Percentiles rank a stretch among this genome's conserved stretches.
These are phyloP conservation scores for Drosophila picticornis DNA, from an alignment of 2,888 invertebrate genomes.

Conservation along the genomic window DNA sequence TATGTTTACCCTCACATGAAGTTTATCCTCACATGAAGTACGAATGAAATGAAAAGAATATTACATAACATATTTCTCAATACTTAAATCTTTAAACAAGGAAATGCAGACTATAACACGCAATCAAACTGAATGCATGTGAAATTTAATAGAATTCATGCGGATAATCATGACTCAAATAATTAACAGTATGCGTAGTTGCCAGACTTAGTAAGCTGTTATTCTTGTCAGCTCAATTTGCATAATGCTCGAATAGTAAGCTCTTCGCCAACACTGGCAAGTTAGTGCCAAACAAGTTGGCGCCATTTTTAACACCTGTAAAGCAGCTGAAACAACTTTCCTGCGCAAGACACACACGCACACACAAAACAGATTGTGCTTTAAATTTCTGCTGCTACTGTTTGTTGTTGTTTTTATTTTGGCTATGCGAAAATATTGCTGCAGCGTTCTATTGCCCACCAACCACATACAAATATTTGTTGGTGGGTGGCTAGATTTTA, in stretches of 20 bases:
- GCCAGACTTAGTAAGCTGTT: slow-evolving; percentile 1
- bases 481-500: slow-evolving; percentile 15
- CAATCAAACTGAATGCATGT: neutral
- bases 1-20: neutral
- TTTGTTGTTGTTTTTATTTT: slow-evolving; percentile 24
- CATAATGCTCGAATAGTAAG: slow-evolving; percentile 38
- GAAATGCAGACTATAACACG: too few relatives aligned
- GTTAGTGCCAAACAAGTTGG: slow-evolving; percentile 45
- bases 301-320: slow-evolving; percentile 75
- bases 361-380: slow-evolving; percentile 16
- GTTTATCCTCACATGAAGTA: neutral
- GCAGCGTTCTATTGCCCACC: slow-evolving; percentile 32
- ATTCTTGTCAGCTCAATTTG: slow-evolving; percentile 42
- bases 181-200: slow-evolving; percentile 9
- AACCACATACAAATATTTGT: slow-evolving; percentile 16
- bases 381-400: slow-evolving; percentile 25
- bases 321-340: slow-evolving; percentile 51
- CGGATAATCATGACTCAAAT: slow-evolving; percentile 7
- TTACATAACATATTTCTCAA: neutral
- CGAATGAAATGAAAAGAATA: neutral
- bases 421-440: slow-evolving; percentile 25
- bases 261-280: slow-evolving; percentile 28
- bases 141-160: too few relatives aligned
- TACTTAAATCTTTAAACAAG: neutral
- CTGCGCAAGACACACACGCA: slow-evolving; percentile 9